phyloP scores from a whole-genome alignment of 2,113 vertebrate species.

The Trichomycterus rosablanca region DNA sequence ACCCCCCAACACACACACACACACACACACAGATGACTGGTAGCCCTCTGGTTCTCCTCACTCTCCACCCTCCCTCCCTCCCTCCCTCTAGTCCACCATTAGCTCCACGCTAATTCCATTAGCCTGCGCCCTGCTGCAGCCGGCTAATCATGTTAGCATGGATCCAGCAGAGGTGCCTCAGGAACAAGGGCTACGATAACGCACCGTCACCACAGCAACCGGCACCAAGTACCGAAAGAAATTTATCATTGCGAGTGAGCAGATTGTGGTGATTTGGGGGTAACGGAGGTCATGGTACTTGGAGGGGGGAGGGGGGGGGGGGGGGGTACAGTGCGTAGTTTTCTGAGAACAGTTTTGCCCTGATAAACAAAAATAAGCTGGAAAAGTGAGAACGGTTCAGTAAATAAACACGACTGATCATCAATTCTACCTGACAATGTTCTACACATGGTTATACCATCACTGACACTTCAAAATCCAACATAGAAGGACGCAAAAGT shows the following conservation, averaged over 20 bases:
- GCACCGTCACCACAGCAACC: conserved; percentile 67
- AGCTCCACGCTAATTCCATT: conserved; percentile 92
- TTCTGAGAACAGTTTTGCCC: too few relatives aligned
- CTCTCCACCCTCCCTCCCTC: conserved; percentile 30
- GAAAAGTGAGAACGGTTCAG: too few relatives aligned
- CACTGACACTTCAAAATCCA: too few relatives aligned
- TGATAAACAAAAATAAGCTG: too few relatives aligned
- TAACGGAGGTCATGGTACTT: neutral
- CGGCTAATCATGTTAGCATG: conserved; percentile 98
- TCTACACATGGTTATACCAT: too few relatives aligned
- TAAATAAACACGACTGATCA: too few relatives aligned
- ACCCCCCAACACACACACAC: neutral
- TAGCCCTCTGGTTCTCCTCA: neutral
- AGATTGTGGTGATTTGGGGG: conserved; percentile 21
- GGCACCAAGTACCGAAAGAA: conserved; percentile 4
- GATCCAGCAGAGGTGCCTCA: conserved; percentile 71
- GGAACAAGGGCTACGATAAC: conserved; percentile 48
- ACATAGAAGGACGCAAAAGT: too few relatives aligned
- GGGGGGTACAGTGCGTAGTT: too few relatives aligned
- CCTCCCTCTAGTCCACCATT: conserved; percentile 84
- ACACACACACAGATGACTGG: conserved; percentile 1
- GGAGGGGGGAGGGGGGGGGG: neutral
- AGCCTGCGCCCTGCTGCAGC: conserved; percentile 88
- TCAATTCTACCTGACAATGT: too few relatives aligned
- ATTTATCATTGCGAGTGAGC: conserved; percentile 10